Percentiles rank a stretch among this genome's conserved stretches.
These are phyloP conservation scores for Chaetura pelagica DNA, from an alignment of 2,113 vertebrate genomes.

Conservation along the genomic window DNA sequence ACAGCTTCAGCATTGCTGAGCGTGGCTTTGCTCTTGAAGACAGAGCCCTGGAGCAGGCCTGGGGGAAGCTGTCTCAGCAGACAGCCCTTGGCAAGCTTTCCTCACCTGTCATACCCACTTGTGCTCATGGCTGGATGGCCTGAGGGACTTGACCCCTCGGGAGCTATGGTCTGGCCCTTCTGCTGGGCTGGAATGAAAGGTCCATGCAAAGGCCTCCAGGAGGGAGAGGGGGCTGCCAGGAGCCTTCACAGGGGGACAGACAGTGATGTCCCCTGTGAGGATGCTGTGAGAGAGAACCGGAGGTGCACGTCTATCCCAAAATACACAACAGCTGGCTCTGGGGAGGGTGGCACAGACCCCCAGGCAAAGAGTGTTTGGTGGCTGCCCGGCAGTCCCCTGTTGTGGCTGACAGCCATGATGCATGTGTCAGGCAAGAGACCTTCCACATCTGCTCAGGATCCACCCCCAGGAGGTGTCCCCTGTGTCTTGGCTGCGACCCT, in stretches of 20 bases:
- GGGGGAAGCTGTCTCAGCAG: neutral
- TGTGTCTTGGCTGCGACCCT: fast-evolving
- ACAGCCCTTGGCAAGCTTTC: neutral
- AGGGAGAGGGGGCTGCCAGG: neutral
- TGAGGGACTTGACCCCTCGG: neutral
- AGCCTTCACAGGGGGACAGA: neutral
- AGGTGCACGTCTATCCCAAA: neutral
- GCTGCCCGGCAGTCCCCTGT: fast-evolving
- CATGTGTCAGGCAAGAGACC: neutral
- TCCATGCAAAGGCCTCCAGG: neutral
- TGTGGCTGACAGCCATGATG: fast-evolving
- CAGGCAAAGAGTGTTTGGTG: neutral
- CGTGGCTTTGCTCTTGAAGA: neutral
- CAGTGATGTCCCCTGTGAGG: fast-evolving
- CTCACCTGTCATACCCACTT: fast-evolving
- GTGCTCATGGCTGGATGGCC: neutral
- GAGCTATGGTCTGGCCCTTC: neutral
- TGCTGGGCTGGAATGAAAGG: neutral
- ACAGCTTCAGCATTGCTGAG: neutral
- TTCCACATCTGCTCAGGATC: neutral
- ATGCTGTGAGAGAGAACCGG: neutral
- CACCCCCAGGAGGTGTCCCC: neutral
- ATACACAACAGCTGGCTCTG: neutral
- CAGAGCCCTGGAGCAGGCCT: neutral
- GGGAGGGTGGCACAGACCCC: neutral